Evolutionary conservation across 2,113 vertebrate genomes (phyloP).

Genomic region (Himantopus leucocephalus): DNA sequence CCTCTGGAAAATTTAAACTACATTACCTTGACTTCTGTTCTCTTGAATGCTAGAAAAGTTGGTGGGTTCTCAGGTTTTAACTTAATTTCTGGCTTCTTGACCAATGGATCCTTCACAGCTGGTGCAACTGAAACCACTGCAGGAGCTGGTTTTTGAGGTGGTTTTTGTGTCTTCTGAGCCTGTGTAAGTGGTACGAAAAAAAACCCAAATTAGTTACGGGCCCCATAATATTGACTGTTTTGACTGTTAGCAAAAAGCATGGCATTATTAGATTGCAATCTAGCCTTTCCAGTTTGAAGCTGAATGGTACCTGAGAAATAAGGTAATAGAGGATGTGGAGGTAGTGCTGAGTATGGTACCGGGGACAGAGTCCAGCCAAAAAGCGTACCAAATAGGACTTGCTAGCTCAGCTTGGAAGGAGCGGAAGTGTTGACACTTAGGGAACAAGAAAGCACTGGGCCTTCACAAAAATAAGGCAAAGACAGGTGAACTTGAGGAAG

Average conservation of each 20-base stretch:
- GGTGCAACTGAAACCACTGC: conserved; percentile 83
- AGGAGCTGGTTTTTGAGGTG: conserved; percentile 91
- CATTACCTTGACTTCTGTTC: conserved; percentile 93
- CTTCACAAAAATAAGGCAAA: background rate
- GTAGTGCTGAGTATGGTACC: background rate
- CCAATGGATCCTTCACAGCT: conserved; percentile 89
- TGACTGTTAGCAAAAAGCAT: background rate
- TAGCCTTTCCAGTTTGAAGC: background rate
- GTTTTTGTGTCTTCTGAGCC: conserved; percentile 95
- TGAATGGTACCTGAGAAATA: background rate
- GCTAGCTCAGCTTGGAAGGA: background rate
- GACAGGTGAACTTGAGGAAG: background rate
- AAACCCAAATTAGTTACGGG: background rate
- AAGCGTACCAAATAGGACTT: background rate
- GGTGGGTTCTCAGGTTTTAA: conserved; percentile 85
- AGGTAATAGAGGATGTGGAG: background rate
- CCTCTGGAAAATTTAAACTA: background rate
- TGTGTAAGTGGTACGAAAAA: conserved; percentile 40
- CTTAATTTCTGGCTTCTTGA: conserved; percentile 93
- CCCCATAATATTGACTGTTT: background rate
- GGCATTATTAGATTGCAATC: background rate
- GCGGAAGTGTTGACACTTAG: fast-evolving
- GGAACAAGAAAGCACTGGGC: background rate
- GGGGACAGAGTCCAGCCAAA: background rate
- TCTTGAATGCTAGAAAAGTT: conserved; percentile 95